Evolutionary conservation across 2,888 invertebrate genomes (phyloP).

Genomic region (Epiblema foenella): DNA sequence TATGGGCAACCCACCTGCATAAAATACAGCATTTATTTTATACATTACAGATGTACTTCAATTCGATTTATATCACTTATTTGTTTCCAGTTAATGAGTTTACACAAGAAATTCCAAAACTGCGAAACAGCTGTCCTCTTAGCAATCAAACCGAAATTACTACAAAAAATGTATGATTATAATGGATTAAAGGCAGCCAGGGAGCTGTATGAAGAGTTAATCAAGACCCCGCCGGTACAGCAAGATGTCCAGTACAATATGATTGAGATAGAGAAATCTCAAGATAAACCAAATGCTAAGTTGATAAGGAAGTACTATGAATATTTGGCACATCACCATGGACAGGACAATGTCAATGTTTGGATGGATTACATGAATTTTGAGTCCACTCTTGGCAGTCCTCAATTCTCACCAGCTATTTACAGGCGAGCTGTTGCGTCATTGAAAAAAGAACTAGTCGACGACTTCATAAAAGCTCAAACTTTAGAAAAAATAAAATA

Average conservation of each 20-base stretch:
- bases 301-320: conserved; percentile 86
- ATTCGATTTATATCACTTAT: conserved; percentile 6
- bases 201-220: conserved; percentile 85
- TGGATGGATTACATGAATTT: conserved; percentile 91
- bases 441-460: conserved; percentile 81
- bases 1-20: too few relatives aligned
- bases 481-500: conserved; percentile 79
- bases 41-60: too few relatives aligned
- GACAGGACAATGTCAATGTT: conserved; percentile 85
- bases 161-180: conserved; percentile 83
- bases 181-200: conserved; percentile 85
- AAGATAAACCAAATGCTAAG: conserved; percentile 75
- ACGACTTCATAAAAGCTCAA: conserved; percentile 82
- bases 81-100: conserved; percentile 69
- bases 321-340: conserved; percentile 87
- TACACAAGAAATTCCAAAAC: conserved; percentile 72
- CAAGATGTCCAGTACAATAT: conserved; percentile 86
- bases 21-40: too few relatives aligned
- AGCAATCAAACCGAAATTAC: conserved; percentile 85
- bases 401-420: conserved; percentile 81
- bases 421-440: conserved; percentile 86
- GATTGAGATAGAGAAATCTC: conserved; percentile 82
- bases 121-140: conserved; percentile 79
- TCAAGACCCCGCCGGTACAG: conserved; percentile 84
- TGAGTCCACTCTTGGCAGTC: conserved; percentile 87